Evolutionary conservation across 2,888 invertebrate genomes (phyloP).

Genomic region (Pristionchus entomophagus): DNA sequence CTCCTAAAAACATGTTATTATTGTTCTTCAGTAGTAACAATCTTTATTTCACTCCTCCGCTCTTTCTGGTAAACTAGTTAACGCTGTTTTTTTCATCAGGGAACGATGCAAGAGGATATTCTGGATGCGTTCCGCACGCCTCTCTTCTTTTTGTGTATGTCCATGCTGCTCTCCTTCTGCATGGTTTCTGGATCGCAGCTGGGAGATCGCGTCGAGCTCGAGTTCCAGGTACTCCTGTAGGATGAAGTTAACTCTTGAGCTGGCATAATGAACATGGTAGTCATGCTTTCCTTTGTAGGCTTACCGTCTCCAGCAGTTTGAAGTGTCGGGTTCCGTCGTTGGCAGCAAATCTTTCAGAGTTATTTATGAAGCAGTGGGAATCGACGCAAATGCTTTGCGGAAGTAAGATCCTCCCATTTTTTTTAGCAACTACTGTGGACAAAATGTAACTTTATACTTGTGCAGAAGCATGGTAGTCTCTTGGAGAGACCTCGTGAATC

Average conservation of each 20-base stretch:
- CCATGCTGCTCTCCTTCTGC: conserved; percentile 61
- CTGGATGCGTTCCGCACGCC: conserved; percentile 66
- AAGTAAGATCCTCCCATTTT: conserved; percentile 50
- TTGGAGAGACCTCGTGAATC: conserved; percentile 69
- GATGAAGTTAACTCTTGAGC: not conserved
- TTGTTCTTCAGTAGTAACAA: too few relatives aligned
- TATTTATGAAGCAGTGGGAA: conserved; percentile 71
- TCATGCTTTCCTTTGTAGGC: conserved; percentile 53
- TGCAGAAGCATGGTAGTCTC: conserved; percentile 66
- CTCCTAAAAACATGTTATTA: too few relatives aligned
- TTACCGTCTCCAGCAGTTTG: conserved; percentile 74
- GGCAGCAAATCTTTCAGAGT: conserved; percentile 69
- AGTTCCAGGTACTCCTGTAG: conserved; percentile 46
- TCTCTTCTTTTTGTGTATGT: conserved; percentile 59
- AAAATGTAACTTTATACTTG: not conserved
- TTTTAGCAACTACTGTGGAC: not conserved
- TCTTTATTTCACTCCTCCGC: not conserved
- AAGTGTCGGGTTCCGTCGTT: conserved; percentile 66
- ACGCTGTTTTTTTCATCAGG: not conserved
- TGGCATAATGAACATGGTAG: not conserved
- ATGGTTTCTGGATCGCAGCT: conserved; percentile 59
- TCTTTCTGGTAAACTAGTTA: too few relatives aligned
- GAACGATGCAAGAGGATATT: conserved; percentile 58
- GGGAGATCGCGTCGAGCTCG: conserved; percentile 63
- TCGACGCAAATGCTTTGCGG: conserved; percentile 63